A percentile compares a stretch with the other conserved stretches of the same genome.
Evolutionary conservation across 2,888 invertebrate genomes (phyloP).

Genomic region (Blomia tropicalis): DNA sequence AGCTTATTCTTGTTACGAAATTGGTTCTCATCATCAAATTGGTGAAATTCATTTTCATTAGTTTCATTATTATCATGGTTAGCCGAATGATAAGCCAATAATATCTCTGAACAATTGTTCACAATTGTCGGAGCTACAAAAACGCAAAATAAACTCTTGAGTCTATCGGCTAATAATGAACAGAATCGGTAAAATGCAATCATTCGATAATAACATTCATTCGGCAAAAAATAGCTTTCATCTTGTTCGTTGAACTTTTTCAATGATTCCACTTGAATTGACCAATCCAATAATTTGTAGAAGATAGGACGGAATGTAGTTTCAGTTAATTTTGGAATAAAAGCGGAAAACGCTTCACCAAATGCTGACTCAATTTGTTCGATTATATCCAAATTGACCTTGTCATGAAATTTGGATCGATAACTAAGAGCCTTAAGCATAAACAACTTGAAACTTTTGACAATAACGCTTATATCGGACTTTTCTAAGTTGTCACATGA

Average conservation of each 20-base stretch:
- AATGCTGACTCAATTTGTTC: constrained; percentile 39
- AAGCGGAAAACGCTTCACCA: constrained; percentile 56
- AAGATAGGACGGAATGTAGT: constrained; percentile 72
- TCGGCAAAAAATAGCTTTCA: not conserved
- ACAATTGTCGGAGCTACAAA: constrained; percentile 66
- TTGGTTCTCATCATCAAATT: not conserved
- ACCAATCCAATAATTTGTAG: constrained; percentile 39
- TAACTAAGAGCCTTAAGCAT: constrained; percentile 46
- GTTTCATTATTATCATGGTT: not conserved
- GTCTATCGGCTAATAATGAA: constrained; percentile 47
- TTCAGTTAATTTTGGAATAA: constrained; percentile 75
- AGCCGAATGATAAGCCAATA: constrained; percentile 18
- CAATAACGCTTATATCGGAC: constrained; percentile 48
- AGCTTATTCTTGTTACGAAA: not conserved
- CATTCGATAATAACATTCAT: constrained; percentile 19
- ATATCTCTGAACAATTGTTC: constrained; percentile 50
- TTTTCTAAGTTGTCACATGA: constrained; percentile 49
- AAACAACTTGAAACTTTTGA: constrained; percentile 53
- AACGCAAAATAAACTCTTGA: constrained; percentile 73
- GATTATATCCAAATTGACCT: not conserved
- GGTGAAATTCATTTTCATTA: not conserved
- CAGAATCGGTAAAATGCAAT: constrained; percentile 27
- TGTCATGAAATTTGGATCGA: constrained; percentile 23
- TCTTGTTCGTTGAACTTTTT: not conserved
- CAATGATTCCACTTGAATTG: constrained; percentile 5